These are phyloP conservation scores for Erynnis tages DNA, from an alignment of 2,888 invertebrate genomes.

Conservation along the genomic window DNA sequence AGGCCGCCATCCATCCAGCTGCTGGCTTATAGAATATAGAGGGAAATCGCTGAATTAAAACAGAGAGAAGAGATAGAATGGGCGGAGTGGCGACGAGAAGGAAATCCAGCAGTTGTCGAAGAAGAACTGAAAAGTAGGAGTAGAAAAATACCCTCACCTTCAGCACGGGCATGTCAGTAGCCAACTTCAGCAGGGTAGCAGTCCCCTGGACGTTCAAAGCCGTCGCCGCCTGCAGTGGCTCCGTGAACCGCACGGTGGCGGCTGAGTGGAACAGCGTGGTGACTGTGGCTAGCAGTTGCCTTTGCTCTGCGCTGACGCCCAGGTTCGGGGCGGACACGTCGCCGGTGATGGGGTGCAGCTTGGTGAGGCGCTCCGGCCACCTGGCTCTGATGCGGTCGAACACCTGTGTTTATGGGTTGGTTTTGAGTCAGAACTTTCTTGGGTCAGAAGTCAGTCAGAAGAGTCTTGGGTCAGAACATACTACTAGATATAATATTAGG, in stretches of 20 bases:
- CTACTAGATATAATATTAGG: too few relatives aligned
- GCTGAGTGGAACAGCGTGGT: constrained; percentile 97
- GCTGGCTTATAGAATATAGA: too few relatives aligned
- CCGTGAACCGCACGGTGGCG: constrained; percentile 97
- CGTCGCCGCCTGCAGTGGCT: constrained; percentile 92
- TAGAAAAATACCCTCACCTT: constrained; percentile 66
- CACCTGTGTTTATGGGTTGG: constrained; percentile 64
- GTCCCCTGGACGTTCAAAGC: constrained; percentile 95
- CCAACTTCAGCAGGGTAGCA: constrained; percentile 90
- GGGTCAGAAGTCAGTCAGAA: too few relatives aligned
- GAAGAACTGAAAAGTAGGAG: background rate
- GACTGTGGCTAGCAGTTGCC: constrained; percentile 84
- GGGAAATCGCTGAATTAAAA: too few relatives aligned
- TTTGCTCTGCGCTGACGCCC: constrained; percentile 86
- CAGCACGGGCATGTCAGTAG: constrained; percentile 89
- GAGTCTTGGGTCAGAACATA: too few relatives aligned
- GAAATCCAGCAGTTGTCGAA: too few relatives aligned
- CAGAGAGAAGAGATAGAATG: too few relatives aligned
- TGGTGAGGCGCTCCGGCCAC: constrained; percentile 84
- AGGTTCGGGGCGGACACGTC: constrained; percentile 88
- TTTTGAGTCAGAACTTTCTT: background rate
- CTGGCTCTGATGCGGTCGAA: constrained; percentile 85
- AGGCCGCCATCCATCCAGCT: too few relatives aligned
- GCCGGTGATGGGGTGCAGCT: constrained; percentile 86
- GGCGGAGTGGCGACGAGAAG: too few relatives aligned